These are phyloP conservation scores for Dreissena rostriformis DNA, from an alignment of 1,140 invertebrate species.

Conservation along the genomic window DNA sequence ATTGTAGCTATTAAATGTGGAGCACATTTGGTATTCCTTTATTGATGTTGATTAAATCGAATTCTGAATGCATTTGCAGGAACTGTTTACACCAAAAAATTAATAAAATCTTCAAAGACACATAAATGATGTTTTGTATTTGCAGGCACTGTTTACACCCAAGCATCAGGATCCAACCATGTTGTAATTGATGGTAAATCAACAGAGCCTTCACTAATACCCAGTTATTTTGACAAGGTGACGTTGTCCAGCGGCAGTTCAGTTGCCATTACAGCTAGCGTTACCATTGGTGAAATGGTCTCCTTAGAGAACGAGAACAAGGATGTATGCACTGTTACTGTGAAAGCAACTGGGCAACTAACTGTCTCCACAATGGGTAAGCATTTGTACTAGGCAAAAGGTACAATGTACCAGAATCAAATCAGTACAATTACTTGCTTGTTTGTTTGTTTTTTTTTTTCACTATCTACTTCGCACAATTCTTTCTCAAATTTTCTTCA, in stretches of 20 bases:
- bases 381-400: constrained; percentile 23
- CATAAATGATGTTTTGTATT: neutral
- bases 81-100: no score
- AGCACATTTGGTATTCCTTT: no score
- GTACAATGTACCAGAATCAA: neutral
- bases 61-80: no score
- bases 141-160: constrained; percentile 65
- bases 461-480: no score
- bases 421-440: no score
- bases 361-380: constrained; percentile 27
- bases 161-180: constrained; percentile 35
- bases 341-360: constrained; percentile 1
- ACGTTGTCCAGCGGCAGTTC: constrained; percentile 48
- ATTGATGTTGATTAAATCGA: no score
- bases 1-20: no score
- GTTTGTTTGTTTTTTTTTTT: no score
- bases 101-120: no score
- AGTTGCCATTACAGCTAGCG: constrained; percentile 28
- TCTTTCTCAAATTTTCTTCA: no score
- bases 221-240: constrained; percentile 38
- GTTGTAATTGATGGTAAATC: constrained; percentile 55
- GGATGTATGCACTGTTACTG: constrained; percentile 2
- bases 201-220: constrained; percentile 37
- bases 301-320: neutral
- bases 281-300: constrained; percentile 39